A percentile compares a stretch with the other conserved stretches of the same genome.
Evolutionary conservation across 1,140 invertebrate species (phyloP).

Genomic region (Gryon sp.): DNA sequence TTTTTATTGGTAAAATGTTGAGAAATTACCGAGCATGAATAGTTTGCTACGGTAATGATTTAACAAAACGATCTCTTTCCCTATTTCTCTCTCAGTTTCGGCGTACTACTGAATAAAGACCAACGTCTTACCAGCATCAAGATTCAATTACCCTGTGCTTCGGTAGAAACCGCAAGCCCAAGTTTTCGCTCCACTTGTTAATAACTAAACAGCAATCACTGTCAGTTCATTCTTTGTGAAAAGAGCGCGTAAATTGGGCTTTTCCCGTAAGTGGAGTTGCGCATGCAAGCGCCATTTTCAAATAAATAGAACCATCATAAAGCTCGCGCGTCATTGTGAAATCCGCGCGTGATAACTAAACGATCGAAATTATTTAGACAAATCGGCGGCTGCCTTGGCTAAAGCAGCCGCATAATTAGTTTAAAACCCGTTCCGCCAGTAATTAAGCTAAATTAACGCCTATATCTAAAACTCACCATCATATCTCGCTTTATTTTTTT

Average conservation of each 20-base stretch:
- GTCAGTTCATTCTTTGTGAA: slow-evolving; percentile 21
- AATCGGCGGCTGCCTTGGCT: background rate
- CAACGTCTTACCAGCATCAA: slow-evolving; percentile 48
- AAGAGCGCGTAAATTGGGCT: slow-evolving; percentile 6
- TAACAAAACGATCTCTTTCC: slow-evolving; percentile 5
- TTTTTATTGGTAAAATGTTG: background rate
- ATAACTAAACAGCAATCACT: slow-evolving; percentile 54
- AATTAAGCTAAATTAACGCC: slow-evolving; percentile 55
- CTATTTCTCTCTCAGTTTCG: too few relatives aligned
- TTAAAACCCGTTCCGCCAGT: slow-evolving; percentile 22
- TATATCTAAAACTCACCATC: background rate
- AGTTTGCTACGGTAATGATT: slow-evolving; percentile 14
- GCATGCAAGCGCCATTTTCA: background rate
- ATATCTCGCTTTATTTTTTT: slow-evolving; percentile 16
- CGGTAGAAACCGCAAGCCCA: slow-evolving; percentile 14
- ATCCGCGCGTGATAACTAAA: slow-evolving; percentile 39
- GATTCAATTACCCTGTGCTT: slow-evolving; percentile 37
- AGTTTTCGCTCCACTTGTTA: slow-evolving; percentile 40
- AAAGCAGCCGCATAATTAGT: slow-evolving; percentile 52
- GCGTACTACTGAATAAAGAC: slow-evolving; percentile 39
- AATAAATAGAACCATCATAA: slow-evolving; percentile 38
- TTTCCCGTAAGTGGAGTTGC: background rate
- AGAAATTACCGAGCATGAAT: slow-evolving; percentile 3
- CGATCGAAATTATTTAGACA: slow-evolving; percentile 48
- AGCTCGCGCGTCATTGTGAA: slow-evolving; percentile 3